Percentiles rank a stretch among this genome's conserved stretches.
These are phyloP conservation scores for Marronus borbonicus DNA, from an alignment of 2,888 invertebrate species.

Conservation along the genomic window DNA sequence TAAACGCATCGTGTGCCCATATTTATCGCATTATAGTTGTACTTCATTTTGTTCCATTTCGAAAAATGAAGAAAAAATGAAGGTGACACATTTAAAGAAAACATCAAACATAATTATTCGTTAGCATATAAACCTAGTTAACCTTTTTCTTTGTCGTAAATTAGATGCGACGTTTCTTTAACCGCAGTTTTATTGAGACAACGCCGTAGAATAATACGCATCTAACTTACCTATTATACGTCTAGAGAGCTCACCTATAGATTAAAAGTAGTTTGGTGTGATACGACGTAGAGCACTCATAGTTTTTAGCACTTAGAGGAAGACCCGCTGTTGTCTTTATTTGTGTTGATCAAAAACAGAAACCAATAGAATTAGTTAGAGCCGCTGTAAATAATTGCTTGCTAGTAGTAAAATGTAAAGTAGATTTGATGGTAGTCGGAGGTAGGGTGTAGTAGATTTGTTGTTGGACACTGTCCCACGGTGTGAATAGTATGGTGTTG, in stretches of 20 bases:
- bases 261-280: conserved; percentile 68
- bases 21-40: background rate
- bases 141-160: background rate
- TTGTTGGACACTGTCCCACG: conserved; percentile 9
- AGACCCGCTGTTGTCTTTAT: conserved; percentile 38
- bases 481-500: background rate
- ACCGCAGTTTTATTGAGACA: background rate
- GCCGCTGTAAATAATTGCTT: conserved; percentile 11
- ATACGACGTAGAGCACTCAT: conserved; percentile 63
- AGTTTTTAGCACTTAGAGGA: conserved; percentile 59
- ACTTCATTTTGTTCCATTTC: background rate
- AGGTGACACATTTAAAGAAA: background rate
- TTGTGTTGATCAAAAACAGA: background rate
- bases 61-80: background rate
- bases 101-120: background rate
- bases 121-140: background rate
- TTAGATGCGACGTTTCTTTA: background rate
- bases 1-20: too few species aligned
- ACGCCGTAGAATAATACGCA: conserved; percentile 16
- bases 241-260: conserved; percentile 38
- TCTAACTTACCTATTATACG: conserved; percentile 25
- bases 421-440: conserved; percentile 11
- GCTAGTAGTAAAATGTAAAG: conserved; percentile 13
- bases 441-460: conserved; percentile 13
- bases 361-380: conserved; percentile 11